Evolutionary conservation across 2,797 vertebrate genomes (phyloP).

Genomic region (Rousettus madagascariensis): DNA sequence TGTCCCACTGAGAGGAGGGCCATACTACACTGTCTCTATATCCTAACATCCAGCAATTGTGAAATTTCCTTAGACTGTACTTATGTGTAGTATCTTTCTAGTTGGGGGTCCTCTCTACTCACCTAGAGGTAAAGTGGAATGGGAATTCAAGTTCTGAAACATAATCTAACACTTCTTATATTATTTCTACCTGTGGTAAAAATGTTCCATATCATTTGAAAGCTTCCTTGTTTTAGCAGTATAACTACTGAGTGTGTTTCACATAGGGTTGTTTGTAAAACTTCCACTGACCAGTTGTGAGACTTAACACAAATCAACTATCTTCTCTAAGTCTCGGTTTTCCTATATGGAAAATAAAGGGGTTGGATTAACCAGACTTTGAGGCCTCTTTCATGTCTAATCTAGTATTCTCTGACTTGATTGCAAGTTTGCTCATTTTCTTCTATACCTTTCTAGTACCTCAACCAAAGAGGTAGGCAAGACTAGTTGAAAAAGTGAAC

Average conservation of each 20-base stretch:
- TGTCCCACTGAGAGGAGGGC: not conserved
- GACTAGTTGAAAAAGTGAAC: not conserved
- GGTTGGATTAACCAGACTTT: not conserved
- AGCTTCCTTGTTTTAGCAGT: not conserved
- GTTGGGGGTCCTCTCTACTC: not conserved
- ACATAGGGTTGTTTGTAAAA: not conserved
- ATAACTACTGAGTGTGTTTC: not conserved
- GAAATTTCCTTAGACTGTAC: not conserved
- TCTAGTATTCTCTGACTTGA: not conserved
- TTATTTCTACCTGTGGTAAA: not conserved
- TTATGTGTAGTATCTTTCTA: not conserved
- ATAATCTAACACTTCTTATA: not conserved
- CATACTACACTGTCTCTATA: not conserved
- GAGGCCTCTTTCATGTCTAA: not conserved
- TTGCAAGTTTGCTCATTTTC: not conserved
- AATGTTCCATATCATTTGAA: not conserved
- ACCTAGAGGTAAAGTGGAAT: not conserved
- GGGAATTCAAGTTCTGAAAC: constrained; percentile 5
- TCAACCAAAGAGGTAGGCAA: not conserved
- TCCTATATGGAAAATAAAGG: not conserved
- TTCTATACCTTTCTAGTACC: not conserved
- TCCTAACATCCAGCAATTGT: not conserved
- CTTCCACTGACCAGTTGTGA: not conserved
- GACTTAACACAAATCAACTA: not conserved
- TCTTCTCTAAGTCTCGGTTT: not conserved